Percentiles rank a stretch among this genome's conserved stretches.
phyloP scores from a whole-genome alignment of 2,888 invertebrate species.

The Pimpla rufipes region DNA sequence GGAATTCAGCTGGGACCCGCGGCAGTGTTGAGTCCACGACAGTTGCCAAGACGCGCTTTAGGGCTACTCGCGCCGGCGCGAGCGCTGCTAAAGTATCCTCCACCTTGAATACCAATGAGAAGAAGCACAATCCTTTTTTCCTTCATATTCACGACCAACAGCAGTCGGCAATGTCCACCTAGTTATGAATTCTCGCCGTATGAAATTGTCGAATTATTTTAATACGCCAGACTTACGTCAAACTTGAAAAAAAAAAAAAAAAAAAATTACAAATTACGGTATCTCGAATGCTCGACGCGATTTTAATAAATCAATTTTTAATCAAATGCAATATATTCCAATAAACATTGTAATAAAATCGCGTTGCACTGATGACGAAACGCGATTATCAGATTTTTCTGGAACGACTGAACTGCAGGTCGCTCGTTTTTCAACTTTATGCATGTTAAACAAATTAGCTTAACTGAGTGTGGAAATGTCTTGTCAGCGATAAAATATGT shows the following conservation, averaged over 20 bases:
- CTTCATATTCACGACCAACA: conserved; percentile 25
- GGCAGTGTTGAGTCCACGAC: conserved; percentile 27
- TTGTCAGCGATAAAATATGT: not conserved
- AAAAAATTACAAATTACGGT: conserved; percentile 9
- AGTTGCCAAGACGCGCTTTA: conserved; percentile 49
- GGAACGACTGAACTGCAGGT: not conserved
- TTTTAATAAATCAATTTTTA: not conserved
- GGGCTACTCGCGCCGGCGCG: conserved; percentile 29
- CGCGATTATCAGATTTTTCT: not conserved
- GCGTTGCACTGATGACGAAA: not conserved
- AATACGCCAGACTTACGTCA: conserved; percentile 43
- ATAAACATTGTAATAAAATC: not conserved
- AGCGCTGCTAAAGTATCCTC: conserved; percentile 51
- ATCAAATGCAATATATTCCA: not conserved
- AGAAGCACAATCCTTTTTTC: conserved; percentile 59
- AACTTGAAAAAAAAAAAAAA: conserved; percentile 9
- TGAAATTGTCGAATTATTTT: conserved; percentile 56
- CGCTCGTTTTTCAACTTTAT: not conserved
- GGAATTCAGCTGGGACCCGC: conserved; percentile 69
- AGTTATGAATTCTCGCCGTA: conserved; percentile 58
- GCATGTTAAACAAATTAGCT: not conserved
- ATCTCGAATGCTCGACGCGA: conserved; percentile 21
- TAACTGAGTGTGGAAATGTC: not conserved
- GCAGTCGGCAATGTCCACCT: conserved; percentile 42
- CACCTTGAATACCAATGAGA: conserved; percentile 68